Percentiles rank a stretch among this genome's conserved stretches.
Conservation (phyloP, 2,797 vertebrate genomes). For the Lacerta bilineata region DNA sequence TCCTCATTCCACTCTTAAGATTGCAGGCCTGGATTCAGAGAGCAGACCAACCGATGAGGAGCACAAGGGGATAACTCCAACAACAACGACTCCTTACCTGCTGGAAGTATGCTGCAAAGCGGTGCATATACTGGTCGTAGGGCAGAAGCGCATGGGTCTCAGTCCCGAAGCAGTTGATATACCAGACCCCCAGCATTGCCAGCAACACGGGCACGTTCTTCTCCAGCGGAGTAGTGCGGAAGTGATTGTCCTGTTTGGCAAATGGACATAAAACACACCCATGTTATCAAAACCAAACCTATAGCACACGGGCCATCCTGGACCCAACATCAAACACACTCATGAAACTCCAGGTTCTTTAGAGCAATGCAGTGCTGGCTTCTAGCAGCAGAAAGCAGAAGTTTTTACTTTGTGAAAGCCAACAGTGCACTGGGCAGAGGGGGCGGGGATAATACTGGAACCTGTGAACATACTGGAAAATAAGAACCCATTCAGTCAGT, state of each 20-base stretch:
- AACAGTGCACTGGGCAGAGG: too few species aligned
- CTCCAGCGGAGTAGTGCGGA: conserved; percentile 88
- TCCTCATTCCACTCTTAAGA: too few species aligned
- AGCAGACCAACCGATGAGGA: too few species aligned
- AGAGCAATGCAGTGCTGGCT: neutral
- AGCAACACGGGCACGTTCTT: conserved; percentile 91
- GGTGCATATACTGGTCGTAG: conserved; percentile 98
- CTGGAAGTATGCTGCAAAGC: conserved; percentile 98
- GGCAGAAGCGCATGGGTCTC: conserved; percentile 95
- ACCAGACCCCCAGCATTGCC: conserved; percentile 95
- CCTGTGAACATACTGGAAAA: neutral
- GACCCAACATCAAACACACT: neutral
- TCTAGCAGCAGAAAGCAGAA: neutral
- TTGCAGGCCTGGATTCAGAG: too few species aligned
- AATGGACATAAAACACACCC: neutral
- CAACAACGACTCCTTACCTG: conserved; percentile 81
- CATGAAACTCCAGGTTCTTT: too few species aligned
- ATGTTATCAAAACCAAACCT: too few species aligned
- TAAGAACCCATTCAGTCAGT: neutral
- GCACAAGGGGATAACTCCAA: neutral
- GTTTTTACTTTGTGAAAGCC: too few species aligned
- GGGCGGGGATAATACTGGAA: too few species aligned
- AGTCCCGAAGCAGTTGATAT: conserved; percentile 93
- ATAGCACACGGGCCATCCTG: too few species aligned
- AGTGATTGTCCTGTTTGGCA: conserved; percentile 90